Evolutionary conservation across 2,888 invertebrate species (phyloP), one percentile per base, ranked within the genome.

Genomic region (Hetaerina titia): DNA sequence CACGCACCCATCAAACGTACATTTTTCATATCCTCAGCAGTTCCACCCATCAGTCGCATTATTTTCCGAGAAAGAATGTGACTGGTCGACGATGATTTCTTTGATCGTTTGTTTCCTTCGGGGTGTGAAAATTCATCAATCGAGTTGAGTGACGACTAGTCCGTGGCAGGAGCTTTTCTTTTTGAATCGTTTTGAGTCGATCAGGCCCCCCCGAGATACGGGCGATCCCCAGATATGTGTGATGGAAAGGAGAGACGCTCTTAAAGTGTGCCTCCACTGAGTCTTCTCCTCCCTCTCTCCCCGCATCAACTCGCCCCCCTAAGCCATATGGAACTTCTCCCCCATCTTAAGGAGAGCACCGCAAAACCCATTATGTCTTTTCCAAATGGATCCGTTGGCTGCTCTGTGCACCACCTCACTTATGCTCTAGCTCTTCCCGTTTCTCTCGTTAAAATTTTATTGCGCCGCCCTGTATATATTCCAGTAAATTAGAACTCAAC

Each of bases 291-390:
- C 31, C 31, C 81, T 81, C 81, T 31, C 45, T 45, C 45, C 45
- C 45, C 1, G 45, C 45, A 45, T 45, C 45, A 1, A 45, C 45
- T 45, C 45, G 45, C 45, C 45, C 45, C 45, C 45, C 45, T 45
- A n/a, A 9, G 69, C n/a, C 69, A 31, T 31, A 81, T 81, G 81
- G 81, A 81, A 81, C 81, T 15, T 81, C 81, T 81, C 81, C 81
- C 13, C 31, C 25, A 31, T 31, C 81, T 31, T 31, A 81, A 81
- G 81, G 81, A 5, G 31, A 31, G 22, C 81, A 31, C n/a, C 11
- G 11, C 31, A 31, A 15, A n/a, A 45, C 31, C 25, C 81, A 4
- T 45, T 31, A 81, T 31, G 0, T 13, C 31, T 69, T 81, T 81
- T 81, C 45, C 45, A 45, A 45, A 45, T 45, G 45, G 45, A 45